Base-by-base conservation (phyloP, 2,888 invertebrate species). In the Microctonus aethiopoides region DNA sequence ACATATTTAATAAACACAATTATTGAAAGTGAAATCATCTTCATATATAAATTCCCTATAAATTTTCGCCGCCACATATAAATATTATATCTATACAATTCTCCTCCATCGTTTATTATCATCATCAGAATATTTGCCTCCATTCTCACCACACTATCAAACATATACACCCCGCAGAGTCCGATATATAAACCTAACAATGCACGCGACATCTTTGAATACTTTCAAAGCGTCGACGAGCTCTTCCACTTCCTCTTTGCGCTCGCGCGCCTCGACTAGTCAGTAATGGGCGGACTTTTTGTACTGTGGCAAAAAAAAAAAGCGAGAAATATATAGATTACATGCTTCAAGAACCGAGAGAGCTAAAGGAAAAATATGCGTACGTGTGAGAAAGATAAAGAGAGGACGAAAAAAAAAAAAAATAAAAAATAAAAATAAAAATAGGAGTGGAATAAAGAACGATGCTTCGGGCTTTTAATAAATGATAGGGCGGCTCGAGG, bases 281-380 rank as follows among this genome's bases (percentile, higher is more conserved):
- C 75, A 76, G 76, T 80, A 80, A 80, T 80, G 80, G 80, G 77
- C 75, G 74, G 79, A 80, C 78, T 80, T 81, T 77, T 78, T 80
- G 46, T 66, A 79, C 78, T 66, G 66, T 66, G 61, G 74, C 60
- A 60, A 68, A 67, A 64, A 63, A 46, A 52, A 24, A 54, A 57
- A 41, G 59, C 16, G 61, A 34, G 63, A 57, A 65, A 59, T 34
- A 36, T 59, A 59, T 34, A 59, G 24, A 61, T 61, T 24, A 67
- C 24, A 56, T 41, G 62, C 10, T 32, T 13, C 52, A 68, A 39
- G 32, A 62, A 36, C 63, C 24, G 63, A 41, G 39, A 29, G 64
- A 63, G 24, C 56, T 51, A 70, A 57, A 46, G 16, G 16, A 39
- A 64, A 46, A 29, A 29, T 29, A 29, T 7, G 52, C 57, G 57